Percentiles rank a stretch among this genome's conserved stretches.
phyloP scores from a whole-genome alignment of 2,888 invertebrate genomes.

The Trichacis sp. region DNA sequence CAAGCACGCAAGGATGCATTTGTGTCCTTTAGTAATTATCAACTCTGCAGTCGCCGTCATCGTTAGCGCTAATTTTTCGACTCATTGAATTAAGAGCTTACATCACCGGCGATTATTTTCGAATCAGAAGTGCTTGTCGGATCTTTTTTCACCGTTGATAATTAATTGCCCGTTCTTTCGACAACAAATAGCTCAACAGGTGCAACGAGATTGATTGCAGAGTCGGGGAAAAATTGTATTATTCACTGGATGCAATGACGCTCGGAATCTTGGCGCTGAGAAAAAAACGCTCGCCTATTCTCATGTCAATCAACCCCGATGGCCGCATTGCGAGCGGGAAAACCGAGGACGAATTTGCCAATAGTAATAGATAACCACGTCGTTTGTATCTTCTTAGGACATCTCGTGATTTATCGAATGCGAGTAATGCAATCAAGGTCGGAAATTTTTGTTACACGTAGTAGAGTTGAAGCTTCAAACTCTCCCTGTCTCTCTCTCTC shows the following conservation, averaged over 20 bases:
- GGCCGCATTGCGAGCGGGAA: constrained; percentile 43
- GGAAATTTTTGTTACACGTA: not conserved
- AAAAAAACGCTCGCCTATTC: constrained; percentile 29
- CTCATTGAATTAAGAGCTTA: not conserved
- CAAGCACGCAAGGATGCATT: constrained; percentile 11
- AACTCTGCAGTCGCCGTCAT: constrained; percentile 4
- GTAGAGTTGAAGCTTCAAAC: too few relatives aligned
- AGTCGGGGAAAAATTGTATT: too few relatives aligned
- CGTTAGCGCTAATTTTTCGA: not conserved
- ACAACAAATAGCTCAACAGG: too few relatives aligned
- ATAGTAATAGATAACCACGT: constrained; percentile 24
- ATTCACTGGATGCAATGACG: too few relatives aligned
- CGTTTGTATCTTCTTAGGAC: constrained; percentile 28
- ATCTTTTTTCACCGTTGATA: too few relatives aligned
- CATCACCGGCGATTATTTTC: not conserved
- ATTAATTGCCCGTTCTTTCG: too few relatives aligned
- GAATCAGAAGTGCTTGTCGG: too few relatives aligned
- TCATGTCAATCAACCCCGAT: constrained; percentile 40
- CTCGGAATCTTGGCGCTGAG: not conserved
- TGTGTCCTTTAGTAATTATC: constrained; percentile 22
- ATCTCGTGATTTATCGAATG: constrained; percentile 39
- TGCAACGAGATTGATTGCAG: too few relatives aligned
- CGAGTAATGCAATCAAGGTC: constrained; percentile 6
- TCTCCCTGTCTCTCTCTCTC: too few relatives aligned
- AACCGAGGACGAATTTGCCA: constrained; percentile 41